Base-by-base conservation (phyloP, 2,888 invertebrate species). In the Nomada goodeniana region DNA sequence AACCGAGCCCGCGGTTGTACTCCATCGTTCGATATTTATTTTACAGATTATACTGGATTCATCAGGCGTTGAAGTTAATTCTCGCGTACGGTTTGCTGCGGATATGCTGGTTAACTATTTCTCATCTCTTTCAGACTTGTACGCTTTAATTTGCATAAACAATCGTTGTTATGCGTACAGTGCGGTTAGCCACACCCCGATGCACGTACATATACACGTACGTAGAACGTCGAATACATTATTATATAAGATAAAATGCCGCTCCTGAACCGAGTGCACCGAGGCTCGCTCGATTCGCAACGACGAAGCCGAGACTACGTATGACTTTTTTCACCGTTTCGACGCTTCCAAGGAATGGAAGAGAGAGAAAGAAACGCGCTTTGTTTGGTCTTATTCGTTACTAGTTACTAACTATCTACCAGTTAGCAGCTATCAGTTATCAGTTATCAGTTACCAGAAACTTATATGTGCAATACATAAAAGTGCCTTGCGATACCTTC, bases 1-100 rank as follows among this genome's bases (percentile, higher is more conserved):
- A n/a, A 26, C 15, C 10, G 13, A 26, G 2, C 2, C 23, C 36
- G 5, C 9, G 10, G 1, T 2, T 18, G 13, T n/a, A 60, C 29
- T 2, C 23, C 15, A 26, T 9, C 2, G 15, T 29, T 29, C 13
- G 10, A 70, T 20, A 1, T 91, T 47, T 20, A 2, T 5, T 70
- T 92, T 90, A 4, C 88, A 94, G 94, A 82, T 91, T 94, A 89
- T 94, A 92, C 76, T 94, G 93, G 93, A 86, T 91, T 20, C 94
- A 94, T 85, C 93, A 93, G 81, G 88, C 86, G 36, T 69, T 91
- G 15, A 94, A 94, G 82, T 64, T 92, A 9, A 73, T 94, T 7
- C 50, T 94, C 15, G 89, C 85, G 2, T 94, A 92, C 64, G 82
- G 85, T 1, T 29, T 90, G 2, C 47, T 93, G n/a, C 90, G 91